Conservation (phyloP, 2,888 invertebrate species). For the Leptinotarsa peninsularis region DNA sequence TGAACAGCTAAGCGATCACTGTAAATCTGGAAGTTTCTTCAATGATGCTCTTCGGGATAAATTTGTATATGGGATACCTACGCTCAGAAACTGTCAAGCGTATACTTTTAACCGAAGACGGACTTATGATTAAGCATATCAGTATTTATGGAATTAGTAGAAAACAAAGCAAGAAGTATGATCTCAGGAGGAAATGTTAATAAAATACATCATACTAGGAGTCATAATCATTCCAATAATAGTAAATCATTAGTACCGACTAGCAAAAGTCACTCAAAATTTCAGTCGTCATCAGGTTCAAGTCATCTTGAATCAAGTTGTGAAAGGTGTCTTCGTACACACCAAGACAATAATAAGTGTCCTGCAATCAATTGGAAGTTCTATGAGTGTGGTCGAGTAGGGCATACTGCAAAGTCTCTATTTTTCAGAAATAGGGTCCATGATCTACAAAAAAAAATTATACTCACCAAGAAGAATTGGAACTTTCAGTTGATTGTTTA, state of each 20-base stretch:
- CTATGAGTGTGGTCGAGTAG: slow-evolving; percentile 7
- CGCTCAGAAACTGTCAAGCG: slow-evolving; percentile 23
- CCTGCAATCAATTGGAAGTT: slow-evolving; percentile 35
- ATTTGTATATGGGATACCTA: slow-evolving; percentile 23
- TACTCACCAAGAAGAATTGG: slow-evolving; percentile 1
- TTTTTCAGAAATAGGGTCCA: slow-evolving; percentile 28
- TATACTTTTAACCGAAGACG: slow-evolving; percentile 38
- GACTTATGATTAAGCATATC: slow-evolving; percentile 24
- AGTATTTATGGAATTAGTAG: slow-evolving; percentile 30
- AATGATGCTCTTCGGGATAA: slow-evolving; percentile 39
- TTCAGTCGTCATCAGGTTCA: slow-evolving; percentile 1
- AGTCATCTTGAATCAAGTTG: neutral
- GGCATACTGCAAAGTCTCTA: slow-evolving; percentile 37
- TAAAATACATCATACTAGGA: neutral
- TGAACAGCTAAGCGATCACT: no score
- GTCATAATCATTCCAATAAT: neutral
- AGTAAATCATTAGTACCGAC: neutral
- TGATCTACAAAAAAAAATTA: neutral
- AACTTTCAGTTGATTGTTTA: neutral
- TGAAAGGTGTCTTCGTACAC: slow-evolving; percentile 18
- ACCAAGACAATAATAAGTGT: slow-evolving; percentile 30
- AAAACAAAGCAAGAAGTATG: slow-evolving; percentile 26
- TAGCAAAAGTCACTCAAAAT: neutral
- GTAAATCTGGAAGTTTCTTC: no score
- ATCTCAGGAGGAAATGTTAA: neutral